Conservation (phyloP, 1,140 invertebrate species). For the Cydia splendana region DNA sequence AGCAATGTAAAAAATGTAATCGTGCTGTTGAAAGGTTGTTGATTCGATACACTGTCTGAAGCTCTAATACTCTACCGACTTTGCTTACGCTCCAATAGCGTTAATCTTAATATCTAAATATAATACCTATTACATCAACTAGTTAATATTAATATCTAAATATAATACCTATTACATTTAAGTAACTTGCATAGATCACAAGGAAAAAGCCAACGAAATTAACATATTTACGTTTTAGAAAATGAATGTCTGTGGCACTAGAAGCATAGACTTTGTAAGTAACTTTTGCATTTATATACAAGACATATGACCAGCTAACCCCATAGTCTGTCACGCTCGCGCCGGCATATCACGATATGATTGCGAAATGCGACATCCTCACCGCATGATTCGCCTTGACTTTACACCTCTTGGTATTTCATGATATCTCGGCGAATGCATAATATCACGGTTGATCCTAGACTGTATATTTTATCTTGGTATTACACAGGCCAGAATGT, state of each 20-base stretch:
- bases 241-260: not conserved
- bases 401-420: slow-evolving; percentile 32
- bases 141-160: too few relatives aligned
- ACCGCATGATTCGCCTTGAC: slow-evolving; percentile 25
- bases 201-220: not conserved
- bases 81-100: not conserved
- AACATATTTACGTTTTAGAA: not conserved
- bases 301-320: slow-evolving; percentile 24
- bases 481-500: not conserved
- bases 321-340: slow-evolving; percentile 26
- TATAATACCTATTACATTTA: not conserved
- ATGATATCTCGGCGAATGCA: not conserved
- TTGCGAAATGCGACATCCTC: slow-evolving; percentile 32
- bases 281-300: not conserved
- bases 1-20: slow-evolving; percentile 13
- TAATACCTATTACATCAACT: not conserved
- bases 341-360: slow-evolving; percentile 28
- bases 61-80: not conserved
- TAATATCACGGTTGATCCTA: slow-evolving; percentile 8
- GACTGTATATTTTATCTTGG: not conserved
- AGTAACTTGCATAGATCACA: not conserved
- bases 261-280: not conserved
- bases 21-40: slow-evolving; percentile 19
- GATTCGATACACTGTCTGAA: slow-evolving; percentile 2
- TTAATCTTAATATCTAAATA: not conserved